Conservation (phyloP, 1,140 invertebrate genomes). For the Bacillus rossius region DNA sequence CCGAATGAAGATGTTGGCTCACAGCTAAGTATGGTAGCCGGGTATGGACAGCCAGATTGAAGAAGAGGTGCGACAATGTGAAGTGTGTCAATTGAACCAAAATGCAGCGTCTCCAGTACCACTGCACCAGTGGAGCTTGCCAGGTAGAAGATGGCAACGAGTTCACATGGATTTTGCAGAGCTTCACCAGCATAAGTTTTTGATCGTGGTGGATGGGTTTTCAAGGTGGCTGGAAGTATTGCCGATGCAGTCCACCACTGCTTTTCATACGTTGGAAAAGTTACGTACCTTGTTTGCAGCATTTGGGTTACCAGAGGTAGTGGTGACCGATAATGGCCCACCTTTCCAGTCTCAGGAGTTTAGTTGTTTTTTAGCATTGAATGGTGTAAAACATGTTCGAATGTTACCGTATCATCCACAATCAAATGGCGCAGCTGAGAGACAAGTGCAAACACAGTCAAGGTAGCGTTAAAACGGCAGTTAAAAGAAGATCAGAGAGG, state of each 20-base stretch:
- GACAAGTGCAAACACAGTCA: conserved; percentile 25
- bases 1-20: conserved; percentile 46
- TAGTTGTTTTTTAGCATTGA: conserved; percentile 19
- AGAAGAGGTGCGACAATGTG: conserved; percentile 32
- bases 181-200: conserved; percentile 1
- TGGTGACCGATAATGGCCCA: conserved; percentile 29
- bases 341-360: conserved; percentile 25
- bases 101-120: neutral
- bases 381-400: conserved; percentile 22
- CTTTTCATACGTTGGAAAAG: neutral
- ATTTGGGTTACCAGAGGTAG: conserved; percentile 20
- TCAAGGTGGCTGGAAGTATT: conserved; percentile 40
- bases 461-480: conserved; percentile 9
- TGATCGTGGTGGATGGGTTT: conserved; percentile 29
- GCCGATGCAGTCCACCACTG: neutral
- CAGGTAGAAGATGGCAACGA: neutral
- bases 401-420: conserved; percentile 25
- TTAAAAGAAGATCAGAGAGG: neutral
- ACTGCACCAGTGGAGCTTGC: neutral
- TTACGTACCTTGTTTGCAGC: conserved; percentile 20
- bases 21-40: conserved; percentile 46
- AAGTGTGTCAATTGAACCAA: conserved; percentile 19
- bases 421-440: conserved; percentile 29
- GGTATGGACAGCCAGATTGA: conserved; percentile 43
- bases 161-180: conserved; percentile 5